phyloP scores from a whole-genome alignment of 2,797 vertebrate genomes.

The Eulemur coronatus region DNA sequence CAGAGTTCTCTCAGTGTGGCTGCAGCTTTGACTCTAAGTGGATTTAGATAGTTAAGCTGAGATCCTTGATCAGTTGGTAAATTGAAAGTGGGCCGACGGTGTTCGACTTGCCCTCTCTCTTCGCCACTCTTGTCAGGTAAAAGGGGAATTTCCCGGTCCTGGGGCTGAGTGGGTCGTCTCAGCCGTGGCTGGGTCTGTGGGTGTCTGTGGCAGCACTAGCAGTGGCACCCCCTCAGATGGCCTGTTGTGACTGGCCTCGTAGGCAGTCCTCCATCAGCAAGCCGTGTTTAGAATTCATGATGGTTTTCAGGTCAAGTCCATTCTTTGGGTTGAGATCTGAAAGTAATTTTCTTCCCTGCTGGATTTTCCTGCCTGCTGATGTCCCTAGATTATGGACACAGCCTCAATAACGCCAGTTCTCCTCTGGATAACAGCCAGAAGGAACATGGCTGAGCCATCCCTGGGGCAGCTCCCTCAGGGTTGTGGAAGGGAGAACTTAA shows the following conservation, averaged over 20 bases:
- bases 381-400: background rate
- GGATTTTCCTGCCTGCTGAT: background rate
- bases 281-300: background rate
- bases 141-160: background rate
- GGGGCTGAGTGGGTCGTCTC: conserved; percentile 81
- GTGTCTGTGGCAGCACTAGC: background rate
- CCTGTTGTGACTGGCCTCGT: background rate
- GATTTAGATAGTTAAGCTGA: background rate
- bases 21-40: background rate
- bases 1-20: background rate
- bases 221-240: background rate
- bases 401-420: background rate
- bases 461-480: background rate
- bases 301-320: conserved; percentile 23
- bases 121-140: background rate
- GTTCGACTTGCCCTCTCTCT: background rate
- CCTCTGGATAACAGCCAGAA: background rate
- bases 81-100: background rate
- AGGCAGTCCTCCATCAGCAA: background rate
- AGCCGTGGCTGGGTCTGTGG: conserved; percentile 78
- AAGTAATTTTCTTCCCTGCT: conserved; percentile 41
- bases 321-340: background rate
- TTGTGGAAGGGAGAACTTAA: background rate
- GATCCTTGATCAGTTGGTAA: background rate
- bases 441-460: background rate